Base-by-base conservation (phyloP, 2,797 vertebrate genomes). In the Catamblyrhynchus diadema region DNA sequence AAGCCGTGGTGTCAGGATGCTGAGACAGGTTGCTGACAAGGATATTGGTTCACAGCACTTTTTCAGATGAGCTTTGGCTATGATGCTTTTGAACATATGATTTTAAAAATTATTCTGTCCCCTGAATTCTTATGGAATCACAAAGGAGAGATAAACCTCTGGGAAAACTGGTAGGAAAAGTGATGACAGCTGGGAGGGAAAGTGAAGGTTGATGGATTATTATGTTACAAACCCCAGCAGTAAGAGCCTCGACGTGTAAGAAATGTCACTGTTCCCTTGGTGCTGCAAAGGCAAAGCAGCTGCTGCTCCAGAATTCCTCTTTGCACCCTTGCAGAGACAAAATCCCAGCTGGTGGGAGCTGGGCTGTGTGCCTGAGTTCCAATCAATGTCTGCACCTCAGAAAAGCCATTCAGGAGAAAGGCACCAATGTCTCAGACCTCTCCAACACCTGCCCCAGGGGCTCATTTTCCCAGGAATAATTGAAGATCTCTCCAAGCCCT, bases 51-150 rank as follows among this genome's bases (percentile, higher is more conserved):
- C 85, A 65, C 54, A 87, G 67, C 10, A 30, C 14, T 60, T 90
- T 62, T 65, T 66, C 48, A 74, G 73, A 93, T 57, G 28, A 80
- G 39, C 73, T 88, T 44, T 80, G 64, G 42, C 81, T 64, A 4
- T 17, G 42, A 74, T 47, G 37, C 11, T 91, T 71, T 54, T 16
- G 71, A 84, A 66, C 44, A 19, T 1, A 10, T 3, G 16, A 90
- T 92, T 89, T 72, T 23, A 8, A 35, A 62, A 85, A 33, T 33
- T 41, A 30, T 73, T 73, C 50, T 56, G 28, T 70, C 35, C 41
- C 27, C 67, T 64, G 37, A 23, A 12, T 66, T 80, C 41, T 60
- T 64, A 41, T 0, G 24, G 61, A 42, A 33, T 50, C 65, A 78
- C 48, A 62, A 54, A 90, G 17, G 50, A 83, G 61, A 47, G 22